phyloP scores from a whole-genome alignment of 2,888 invertebrate species.

The Dasypolia templi region DNA sequence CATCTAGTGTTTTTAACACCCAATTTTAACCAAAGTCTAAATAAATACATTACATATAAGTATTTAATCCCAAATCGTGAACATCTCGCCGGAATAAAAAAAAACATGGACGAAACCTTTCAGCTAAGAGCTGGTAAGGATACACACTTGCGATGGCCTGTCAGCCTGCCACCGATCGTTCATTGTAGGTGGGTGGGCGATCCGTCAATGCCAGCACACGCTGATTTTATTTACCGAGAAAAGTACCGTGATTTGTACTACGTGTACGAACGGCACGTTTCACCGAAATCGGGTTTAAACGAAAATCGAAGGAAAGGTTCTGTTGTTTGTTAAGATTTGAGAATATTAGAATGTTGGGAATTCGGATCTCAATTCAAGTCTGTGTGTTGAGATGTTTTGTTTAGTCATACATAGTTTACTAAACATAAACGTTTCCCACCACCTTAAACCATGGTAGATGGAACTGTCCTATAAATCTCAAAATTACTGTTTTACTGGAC shows the following conservation, averaged over 20 bases:
- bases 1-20: too few species aligned
- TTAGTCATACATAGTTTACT: too few species aligned
- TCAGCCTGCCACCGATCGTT: conserved; percentile 50
- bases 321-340: conserved; percentile 28
- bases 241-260: conserved; percentile 60
- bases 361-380: background rate
- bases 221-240: conserved; percentile 62
- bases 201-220: conserved; percentile 61
- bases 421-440: too few species aligned
- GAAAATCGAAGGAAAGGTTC: conserved; percentile 34
- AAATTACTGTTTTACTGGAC: background rate
- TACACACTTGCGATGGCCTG: conserved; percentile 29
- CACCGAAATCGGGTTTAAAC: conserved; percentile 34
- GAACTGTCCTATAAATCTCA: too few species aligned
- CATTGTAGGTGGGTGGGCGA: conserved; percentile 58
- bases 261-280: conserved; percentile 48
- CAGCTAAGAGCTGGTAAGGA: conserved; percentile 32
- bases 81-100: conserved; percentile 22
- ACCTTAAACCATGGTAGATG: too few species aligned
- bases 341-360: conserved; percentile 4
- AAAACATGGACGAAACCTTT: conserved; percentile 8
- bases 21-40: too few species aligned
- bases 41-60: too few species aligned
- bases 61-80: too few species aligned
- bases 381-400: too few species aligned